A percentile compares a stretch with the other conserved stretches of the same genome.
phyloP scores from a whole-genome alignment of 2,888 invertebrate genomes.

The Sphaerophoria taeniata region DNA sequence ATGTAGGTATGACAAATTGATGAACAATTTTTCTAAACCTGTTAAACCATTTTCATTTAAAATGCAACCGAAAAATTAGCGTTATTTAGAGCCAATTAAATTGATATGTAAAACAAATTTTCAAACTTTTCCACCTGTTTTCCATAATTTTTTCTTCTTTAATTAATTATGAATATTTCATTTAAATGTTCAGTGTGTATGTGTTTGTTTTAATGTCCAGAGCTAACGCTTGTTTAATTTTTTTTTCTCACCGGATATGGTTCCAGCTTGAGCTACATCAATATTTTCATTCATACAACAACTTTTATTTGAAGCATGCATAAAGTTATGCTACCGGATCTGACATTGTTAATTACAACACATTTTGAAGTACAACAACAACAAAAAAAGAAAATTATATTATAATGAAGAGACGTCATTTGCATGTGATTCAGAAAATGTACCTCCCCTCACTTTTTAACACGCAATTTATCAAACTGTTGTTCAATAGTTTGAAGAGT shows the following conservation, averaged over 20 bases:
- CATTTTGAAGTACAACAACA: not conserved
- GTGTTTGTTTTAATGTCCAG: slow-evolving; percentile 7
- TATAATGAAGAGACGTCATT: slow-evolving; percentile 43
- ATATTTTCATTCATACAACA: slow-evolving; percentile 23
- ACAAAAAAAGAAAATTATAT: not conserved
- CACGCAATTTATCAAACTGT: slow-evolving; percentile 15
- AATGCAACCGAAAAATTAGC: slow-evolving; percentile 7
- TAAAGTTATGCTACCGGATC: slow-evolving; percentile 18
- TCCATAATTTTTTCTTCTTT: not conserved
- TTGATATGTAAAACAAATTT: not conserved
- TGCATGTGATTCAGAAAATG: slow-evolving; percentile 15
- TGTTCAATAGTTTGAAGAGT: not conserved
- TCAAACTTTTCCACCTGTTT: not conserved
- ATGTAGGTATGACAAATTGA: slow-evolving; percentile 19
- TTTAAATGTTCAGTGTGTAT: not conserved
- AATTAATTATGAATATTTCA: slow-evolving; percentile 24
- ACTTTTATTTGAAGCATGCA: slow-evolving; percentile 13
- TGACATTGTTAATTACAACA: slow-evolving; percentile 34
- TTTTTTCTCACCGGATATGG: slow-evolving; percentile 13
- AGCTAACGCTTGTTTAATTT: slow-evolving; percentile 12
- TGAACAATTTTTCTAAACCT: slow-evolving; percentile 16
- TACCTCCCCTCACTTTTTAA: slow-evolving; percentile 4
- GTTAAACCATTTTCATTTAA: slow-evolving; percentile 3
- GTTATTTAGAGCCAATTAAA: slow-evolving; percentile 3
- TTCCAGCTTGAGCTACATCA: slow-evolving; percentile 19